A percentile compares a stretch with the other conserved stretches of the same genome.
phyloP scores from a whole-genome alignment of 2,113 vertebrate species.

The Ailurus styani region DNA sequence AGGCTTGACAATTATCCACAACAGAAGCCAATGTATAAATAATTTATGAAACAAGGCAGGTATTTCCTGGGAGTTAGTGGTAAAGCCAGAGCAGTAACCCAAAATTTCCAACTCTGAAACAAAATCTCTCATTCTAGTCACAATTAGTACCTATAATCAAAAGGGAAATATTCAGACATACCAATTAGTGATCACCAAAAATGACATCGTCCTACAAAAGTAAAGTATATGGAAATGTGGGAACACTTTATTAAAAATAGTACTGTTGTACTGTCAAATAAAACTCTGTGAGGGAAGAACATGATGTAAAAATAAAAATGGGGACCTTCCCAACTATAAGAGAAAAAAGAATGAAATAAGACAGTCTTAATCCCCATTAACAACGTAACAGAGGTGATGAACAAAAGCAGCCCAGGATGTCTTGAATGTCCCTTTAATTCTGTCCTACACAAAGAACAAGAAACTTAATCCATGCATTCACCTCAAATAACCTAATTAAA shows the following conservation, averaged over 20 bases:
- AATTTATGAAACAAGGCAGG: neutral
- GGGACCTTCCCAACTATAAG: neutral
- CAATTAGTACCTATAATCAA: neutral
- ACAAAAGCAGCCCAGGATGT: neutral
- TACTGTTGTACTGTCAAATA: neutral
- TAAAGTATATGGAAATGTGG: neutral
- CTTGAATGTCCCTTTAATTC: constrained; percentile 27
- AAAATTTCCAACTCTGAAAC: neutral
- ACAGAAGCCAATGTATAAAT: neutral
- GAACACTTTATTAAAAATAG: neutral
- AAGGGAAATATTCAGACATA: neutral
- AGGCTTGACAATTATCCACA: neutral
- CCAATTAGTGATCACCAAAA: neutral
- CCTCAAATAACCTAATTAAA: constrained; percentile 20
- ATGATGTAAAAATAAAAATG: neutral
- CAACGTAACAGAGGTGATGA: neutral
- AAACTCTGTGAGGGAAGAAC: neutral
- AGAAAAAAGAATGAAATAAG: neutral
- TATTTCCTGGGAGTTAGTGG: neutral
- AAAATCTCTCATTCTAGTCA: neutral
- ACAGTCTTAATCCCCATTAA: neutral
- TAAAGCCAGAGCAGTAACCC: neutral
- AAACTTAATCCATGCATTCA: constrained; percentile 11
- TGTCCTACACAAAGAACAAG: constrained; percentile 8
- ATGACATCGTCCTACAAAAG: neutral